phyloP scores from a whole-genome alignment of 2,888 invertebrate genomes.

The Eupithecia abbreviata region DNA sequence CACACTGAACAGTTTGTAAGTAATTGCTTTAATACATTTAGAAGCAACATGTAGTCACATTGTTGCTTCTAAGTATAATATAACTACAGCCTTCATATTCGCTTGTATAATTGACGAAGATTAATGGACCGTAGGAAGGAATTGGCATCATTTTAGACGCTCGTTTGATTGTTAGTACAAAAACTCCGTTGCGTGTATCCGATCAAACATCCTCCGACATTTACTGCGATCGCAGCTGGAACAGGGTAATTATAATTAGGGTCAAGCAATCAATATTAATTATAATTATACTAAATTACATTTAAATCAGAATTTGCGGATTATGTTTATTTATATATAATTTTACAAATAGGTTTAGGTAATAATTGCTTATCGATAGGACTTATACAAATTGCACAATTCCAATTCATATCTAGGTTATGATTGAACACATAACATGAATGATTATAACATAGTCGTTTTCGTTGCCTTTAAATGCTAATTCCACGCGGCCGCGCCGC shows the following conservation, averaged over 20 bases:
- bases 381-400: background rate
- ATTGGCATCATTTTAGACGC: constrained; percentile 38
- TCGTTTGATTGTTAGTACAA: constrained; percentile 31
- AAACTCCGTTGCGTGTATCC: constrained; percentile 53
- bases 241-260: constrained; percentile 15
- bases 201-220: constrained; percentile 52
- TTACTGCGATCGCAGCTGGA: constrained; percentile 26
- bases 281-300: constrained; percentile 4
- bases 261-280: constrained; percentile 16
- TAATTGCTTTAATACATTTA: background rate
- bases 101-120: constrained; percentile 24
- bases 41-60: background rate
- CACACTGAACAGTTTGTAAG: background rate
- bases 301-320: background rate
- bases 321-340: background rate
- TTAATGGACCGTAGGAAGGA: constrained; percentile 34
- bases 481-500: background rate
- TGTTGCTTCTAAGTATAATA: background rate
- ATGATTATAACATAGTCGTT: background rate
- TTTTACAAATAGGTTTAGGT: background rate
- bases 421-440: background rate
- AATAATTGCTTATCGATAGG: background rate
- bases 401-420: background rate
- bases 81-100: background rate
- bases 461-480: background rate